A percentile compares a stretch with the other conserved stretches of the same genome.
These are phyloP conservation scores for Chrysotoxum bicinctum DNA, from an alignment of 2,888 invertebrate genomes.

Conservation along the genomic window DNA sequence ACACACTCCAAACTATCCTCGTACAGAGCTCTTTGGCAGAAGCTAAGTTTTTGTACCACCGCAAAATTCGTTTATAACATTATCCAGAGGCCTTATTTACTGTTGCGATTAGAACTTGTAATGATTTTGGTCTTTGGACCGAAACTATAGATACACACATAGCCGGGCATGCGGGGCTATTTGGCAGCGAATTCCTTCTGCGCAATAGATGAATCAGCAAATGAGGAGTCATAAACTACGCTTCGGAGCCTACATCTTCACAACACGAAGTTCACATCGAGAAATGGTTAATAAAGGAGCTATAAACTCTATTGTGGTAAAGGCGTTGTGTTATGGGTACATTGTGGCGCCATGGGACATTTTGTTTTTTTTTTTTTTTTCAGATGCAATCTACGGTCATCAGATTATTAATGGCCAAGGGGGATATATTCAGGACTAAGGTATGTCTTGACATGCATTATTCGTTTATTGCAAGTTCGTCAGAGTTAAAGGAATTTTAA, in stretches of 20 bases:
- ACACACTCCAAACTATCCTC: neutral
- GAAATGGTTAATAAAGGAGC: constrained; percentile 4
- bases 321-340: constrained; percentile 40
- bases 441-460: neutral
- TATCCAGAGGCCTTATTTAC: constrained; percentile 61
- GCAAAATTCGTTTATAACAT: constrained; percentile 58
- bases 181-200: neutral
- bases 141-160: constrained; percentile 15
- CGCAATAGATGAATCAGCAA: constrained; percentile 59
- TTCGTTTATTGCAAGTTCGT: neutral
- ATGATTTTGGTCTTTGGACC: constrained; percentile 58
- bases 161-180: neutral
- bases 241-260: neutral
- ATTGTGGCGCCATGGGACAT: constrained; percentile 65
- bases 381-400: constrained; percentile 28
- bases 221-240: constrained; percentile 56
- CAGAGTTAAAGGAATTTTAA: neutral
- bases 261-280: neutral
- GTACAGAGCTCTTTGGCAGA: constrained; percentile 27
- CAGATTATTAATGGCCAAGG: constrained; percentile 29
- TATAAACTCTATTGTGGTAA: neutral
- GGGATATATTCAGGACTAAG: neutral
- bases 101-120: constrained; percentile 69
- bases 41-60: constrained; percentile 44
- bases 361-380: neutral